phyloP scores from a whole-genome alignment of 2,797 vertebrate species.

The Cyprinella venusta region DNA sequence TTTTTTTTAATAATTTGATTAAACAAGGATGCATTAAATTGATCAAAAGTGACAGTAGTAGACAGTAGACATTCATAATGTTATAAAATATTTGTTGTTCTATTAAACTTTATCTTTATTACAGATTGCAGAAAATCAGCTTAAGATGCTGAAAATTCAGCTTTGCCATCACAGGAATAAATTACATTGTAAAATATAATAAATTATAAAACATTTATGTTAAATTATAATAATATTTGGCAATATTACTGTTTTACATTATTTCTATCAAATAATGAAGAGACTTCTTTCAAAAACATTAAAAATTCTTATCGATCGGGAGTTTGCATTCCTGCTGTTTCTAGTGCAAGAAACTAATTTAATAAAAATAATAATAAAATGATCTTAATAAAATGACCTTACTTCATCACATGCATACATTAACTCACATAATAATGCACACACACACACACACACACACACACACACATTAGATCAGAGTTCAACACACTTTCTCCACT shows the following conservation, averaged over 20 bases:
- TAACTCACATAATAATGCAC: background rate
- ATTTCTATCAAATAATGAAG: background rate
- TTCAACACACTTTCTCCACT: background rate
- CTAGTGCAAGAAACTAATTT: background rate
- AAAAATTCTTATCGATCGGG: background rate
- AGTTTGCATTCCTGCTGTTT: background rate
- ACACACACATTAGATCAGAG: background rate
- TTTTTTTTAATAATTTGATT: background rate
- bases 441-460: no score
- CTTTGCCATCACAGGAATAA: background rate
- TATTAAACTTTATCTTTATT: no score
- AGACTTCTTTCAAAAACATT: background rate
- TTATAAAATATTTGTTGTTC: no score
- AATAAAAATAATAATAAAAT: no score
- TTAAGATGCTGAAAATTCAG: background rate
- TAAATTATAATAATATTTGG: background rate
- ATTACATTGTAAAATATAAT: background rate
- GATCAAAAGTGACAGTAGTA: background rate
- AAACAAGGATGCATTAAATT: background rate
- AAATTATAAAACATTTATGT: background rate
- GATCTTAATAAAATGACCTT: background rate
- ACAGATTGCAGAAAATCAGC: background rate
- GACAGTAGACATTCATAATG: background rate
- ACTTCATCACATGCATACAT: background rate
- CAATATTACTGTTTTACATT: background rate